Conservation (phyloP, 2,113 vertebrate genomes). For the Nyctereutes procyonoides region DNA sequence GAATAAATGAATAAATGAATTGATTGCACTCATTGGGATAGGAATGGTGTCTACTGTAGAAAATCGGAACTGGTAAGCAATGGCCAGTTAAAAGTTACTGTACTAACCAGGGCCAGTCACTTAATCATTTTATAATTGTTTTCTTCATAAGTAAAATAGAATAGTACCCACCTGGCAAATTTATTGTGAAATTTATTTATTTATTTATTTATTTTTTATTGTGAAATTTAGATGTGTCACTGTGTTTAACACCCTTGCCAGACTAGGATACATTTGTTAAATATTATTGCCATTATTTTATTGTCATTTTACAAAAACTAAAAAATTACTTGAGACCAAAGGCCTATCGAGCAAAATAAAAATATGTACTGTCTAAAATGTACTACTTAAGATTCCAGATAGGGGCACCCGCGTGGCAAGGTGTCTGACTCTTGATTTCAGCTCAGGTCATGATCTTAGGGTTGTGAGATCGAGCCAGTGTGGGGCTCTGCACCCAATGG, state of each 20-base stretch:
- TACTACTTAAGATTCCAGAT: not conserved
- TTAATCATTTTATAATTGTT: not conserved
- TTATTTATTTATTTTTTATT: no score
- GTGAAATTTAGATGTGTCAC: conserved; percentile 30
- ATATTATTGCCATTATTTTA: not conserved
- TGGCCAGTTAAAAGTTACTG: not conserved
- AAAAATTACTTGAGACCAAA: not conserved
- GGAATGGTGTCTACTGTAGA: not conserved
- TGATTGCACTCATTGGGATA: not conserved
- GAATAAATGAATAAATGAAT: conserved; percentile 21
- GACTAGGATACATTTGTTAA: conserved; percentile 23
- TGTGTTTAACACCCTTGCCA: not conserved
- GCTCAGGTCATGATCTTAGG: not conserved
- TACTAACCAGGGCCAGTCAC: not conserved
- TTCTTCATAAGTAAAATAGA: not conserved
- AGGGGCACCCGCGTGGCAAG: not conserved
- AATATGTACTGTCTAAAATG: not conserved
- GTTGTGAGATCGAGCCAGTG: not conserved
- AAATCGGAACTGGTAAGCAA: not conserved
- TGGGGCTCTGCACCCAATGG: no score
- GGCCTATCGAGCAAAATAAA: not conserved
- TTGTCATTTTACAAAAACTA: not conserved
- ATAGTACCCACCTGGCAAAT: not conserved
- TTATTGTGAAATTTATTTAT: conserved; percentile 30
- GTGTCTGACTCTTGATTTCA: not conserved